These are phyloP conservation scores for Helleia helle DNA, from an alignment of 2,888 invertebrate genomes.

Conservation along the genomic window DNA sequence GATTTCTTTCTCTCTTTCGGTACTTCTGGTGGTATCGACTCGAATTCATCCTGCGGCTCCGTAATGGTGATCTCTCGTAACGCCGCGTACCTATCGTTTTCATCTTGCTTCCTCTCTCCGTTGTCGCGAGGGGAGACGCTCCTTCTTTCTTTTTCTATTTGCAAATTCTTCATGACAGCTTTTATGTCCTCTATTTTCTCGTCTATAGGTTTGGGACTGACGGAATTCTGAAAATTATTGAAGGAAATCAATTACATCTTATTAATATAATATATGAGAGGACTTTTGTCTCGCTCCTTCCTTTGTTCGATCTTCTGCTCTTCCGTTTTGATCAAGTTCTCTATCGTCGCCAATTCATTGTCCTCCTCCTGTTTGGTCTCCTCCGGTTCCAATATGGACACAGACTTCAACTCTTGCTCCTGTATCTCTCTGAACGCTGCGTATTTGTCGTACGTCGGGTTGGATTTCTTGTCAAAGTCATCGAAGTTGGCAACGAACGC, in stretches of 20 bases:
- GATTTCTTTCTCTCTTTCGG: conserved; percentile 66
- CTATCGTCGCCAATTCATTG: conserved; percentile 46
- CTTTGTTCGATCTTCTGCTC: conserved; percentile 34
- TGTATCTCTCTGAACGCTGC: conserved; percentile 91
- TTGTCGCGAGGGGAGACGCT: conserved; percentile 66
- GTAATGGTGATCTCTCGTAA: conserved; percentile 83
- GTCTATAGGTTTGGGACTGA: conserved; percentile 63
- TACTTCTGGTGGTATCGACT: conserved; percentile 58
- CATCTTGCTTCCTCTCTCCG: conserved; percentile 52
- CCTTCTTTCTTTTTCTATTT: conserved; percentile 46
- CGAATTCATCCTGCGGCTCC: conserved; percentile 73
- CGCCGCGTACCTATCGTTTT: conserved; percentile 85
- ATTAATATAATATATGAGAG: too few relatives aligned
- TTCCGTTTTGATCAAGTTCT: conserved; percentile 41
- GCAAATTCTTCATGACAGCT: conserved; percentile 59
- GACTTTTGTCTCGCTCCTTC: conserved; percentile 47
- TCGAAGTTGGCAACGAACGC: conserved; percentile 81
- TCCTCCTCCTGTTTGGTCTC: conserved; percentile 53
- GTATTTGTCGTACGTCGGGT: conserved; percentile 83
- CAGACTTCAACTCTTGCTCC: conserved; percentile 78
- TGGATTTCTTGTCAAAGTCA: conserved; percentile 70
- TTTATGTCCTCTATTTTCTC: conserved; percentile 64
- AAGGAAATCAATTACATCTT: too few relatives aligned
- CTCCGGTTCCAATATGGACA: conserved; percentile 45
- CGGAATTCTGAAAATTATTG: conserved; percentile 57